These are phyloP conservation scores for Stichopus horrens DNA, from an alignment of 53 echinoderm and acorn worm species.

Conservation along the genomic window DNA sequence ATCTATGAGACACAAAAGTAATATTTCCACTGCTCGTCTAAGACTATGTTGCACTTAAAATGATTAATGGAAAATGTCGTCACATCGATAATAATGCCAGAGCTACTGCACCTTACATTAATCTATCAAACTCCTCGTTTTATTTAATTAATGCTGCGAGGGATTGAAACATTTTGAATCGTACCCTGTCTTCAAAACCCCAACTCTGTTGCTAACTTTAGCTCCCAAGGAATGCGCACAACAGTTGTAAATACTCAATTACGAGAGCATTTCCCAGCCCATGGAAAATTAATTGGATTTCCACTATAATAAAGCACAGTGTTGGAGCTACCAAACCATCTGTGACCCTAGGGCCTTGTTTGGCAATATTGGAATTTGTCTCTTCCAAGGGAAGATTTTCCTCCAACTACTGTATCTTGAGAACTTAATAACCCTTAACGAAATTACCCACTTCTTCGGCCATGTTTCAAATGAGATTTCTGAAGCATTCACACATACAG, in stretches of 20 bases:
- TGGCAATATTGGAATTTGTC: slow-evolving; percentile 8
- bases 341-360: slow-evolving; percentile 28
- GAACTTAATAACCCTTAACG: slow-evolving; percentile 46
- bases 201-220: too few species aligned
- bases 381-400: not conserved
- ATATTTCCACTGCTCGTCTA: too few species aligned
- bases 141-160: too few species aligned
- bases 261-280: slow-evolving; percentile 25
- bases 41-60: too few species aligned
- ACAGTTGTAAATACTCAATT: slow-evolving; percentile 27
- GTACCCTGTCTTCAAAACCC: too few species aligned
- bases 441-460: slow-evolving; percentile 46
- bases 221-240: not conserved
- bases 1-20: too few species aligned
- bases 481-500: slow-evolving; percentile 39
- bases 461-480: slow-evolving; percentile 39
- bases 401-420: slow-evolving; percentile 30
- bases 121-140: too few species aligned
- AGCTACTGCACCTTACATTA: too few species aligned
- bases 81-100: too few species aligned
- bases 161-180: too few species aligned
- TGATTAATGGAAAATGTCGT: too few species aligned
- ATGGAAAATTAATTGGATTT: slow-evolving; percentile 42
- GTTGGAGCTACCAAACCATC: slow-evolving; percentile 16
- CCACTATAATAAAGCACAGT: slow-evolving; percentile 13